A percentile compares a stretch with the other conserved stretches of the same genome.
phyloP scores from a whole-genome alignment of 2,797 vertebrate genomes.

The Aphelocoma californica region DNA sequence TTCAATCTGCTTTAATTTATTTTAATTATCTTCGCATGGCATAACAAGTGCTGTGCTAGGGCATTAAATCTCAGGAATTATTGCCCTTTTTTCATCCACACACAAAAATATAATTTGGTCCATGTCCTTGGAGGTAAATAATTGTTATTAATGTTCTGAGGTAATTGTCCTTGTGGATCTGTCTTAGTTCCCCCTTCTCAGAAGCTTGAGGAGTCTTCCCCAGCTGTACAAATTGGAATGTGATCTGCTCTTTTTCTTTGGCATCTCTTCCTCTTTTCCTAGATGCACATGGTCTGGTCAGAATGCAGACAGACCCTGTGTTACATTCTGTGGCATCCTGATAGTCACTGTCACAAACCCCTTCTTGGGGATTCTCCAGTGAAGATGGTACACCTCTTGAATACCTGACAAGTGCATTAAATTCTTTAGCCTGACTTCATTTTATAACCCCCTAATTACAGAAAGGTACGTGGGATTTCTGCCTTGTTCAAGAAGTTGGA shows the following conservation, averaged over 20 bases:
- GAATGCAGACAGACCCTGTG: not conserved
- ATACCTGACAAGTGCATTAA: not conserved
- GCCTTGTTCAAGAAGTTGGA: not conserved
- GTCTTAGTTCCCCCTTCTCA: not conserved
- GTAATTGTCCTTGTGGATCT: not conserved
- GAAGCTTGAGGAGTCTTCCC: not conserved
- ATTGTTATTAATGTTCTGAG: not conserved
- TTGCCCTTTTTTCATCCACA: not conserved
- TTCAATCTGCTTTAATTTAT: not conserved
- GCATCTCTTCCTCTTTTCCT: not conserved
- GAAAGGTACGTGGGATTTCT: not conserved
- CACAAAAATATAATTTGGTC: not conserved
- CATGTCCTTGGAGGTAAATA: not conserved
- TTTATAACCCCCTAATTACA: not conserved
- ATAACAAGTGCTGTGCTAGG: not conserved
- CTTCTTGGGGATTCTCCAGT: not conserved
- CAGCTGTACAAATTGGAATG: not conserved
- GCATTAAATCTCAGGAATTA: not conserved
- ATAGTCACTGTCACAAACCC: not conserved
- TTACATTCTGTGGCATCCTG: not conserved
- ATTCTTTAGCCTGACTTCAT: not conserved
- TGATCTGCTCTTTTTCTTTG: not conserved
- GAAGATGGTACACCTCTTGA: not conserved
- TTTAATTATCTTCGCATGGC: not conserved
- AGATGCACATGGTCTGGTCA: not conserved